Percentiles rank a stretch among this genome's conserved stretches.
Evolutionary conservation across 2,113 vertebrate genomes (phyloP).

Genomic region (Solea solea): DNA sequence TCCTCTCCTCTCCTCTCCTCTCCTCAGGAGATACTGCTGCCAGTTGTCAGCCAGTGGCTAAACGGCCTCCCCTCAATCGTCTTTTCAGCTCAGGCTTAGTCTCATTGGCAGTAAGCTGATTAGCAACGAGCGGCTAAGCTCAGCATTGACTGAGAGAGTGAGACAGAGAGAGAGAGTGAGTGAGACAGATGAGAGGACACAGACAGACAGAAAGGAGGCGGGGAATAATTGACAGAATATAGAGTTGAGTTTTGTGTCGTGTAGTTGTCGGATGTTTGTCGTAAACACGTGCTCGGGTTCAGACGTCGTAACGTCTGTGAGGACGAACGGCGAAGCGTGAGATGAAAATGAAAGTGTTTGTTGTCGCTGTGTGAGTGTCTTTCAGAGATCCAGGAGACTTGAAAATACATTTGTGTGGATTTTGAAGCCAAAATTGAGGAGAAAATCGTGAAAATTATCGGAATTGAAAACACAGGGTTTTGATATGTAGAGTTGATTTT

Average conservation of each 20-base stretch:
- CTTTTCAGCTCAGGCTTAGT: slow-evolving; percentile 72
- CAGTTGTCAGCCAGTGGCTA: slow-evolving; percentile 64
- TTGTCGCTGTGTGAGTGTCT: not conserved
- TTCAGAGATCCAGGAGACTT: too few relatives aligned
- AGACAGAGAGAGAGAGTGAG: slow-evolving; percentile 5
- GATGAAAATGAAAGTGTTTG: not conserved
- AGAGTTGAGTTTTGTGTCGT: not conserved
- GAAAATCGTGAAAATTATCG: too few relatives aligned
- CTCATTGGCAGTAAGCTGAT: slow-evolving; percentile 77
- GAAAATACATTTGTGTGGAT: too few relatives aligned
- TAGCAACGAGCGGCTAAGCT: slow-evolving; percentile 67
- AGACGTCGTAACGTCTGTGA: too few relatives aligned
- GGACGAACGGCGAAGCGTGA: too few relatives aligned
- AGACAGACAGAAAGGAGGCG: slow-evolving; percentile 19
- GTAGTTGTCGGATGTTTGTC: too few relatives aligned
- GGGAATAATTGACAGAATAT: slow-evolving; percentile 27
- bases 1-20: not conserved
- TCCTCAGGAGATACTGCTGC: slow-evolving; percentile 18
- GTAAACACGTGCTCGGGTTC: too few relatives aligned
- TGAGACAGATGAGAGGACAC: slow-evolving; percentile 2
- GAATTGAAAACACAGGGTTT: too few relatives aligned
- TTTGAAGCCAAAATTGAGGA: too few relatives aligned
- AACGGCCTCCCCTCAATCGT: slow-evolving; percentile 65
- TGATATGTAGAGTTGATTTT: too few relatives aligned
- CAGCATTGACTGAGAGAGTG: slow-evolving; percentile 34